Conservation (phyloP, 2,888 invertebrate genomes). For the Anticlea derivata region DNA sequence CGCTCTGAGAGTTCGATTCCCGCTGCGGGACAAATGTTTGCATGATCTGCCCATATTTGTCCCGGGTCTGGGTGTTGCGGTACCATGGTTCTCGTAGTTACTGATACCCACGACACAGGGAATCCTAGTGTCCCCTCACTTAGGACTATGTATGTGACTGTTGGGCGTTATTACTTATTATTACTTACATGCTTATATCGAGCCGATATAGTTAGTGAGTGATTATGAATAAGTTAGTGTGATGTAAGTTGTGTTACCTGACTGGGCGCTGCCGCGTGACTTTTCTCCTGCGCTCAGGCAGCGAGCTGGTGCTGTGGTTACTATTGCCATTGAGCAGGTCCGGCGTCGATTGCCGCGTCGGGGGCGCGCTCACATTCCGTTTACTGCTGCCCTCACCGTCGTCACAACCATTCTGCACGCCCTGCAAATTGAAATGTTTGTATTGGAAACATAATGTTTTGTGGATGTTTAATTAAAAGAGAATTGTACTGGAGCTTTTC, state of each 20-base stretch:
- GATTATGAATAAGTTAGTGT: too few species aligned
- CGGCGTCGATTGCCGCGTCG: slow-evolving; percentile 74
- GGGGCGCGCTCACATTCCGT: slow-evolving; percentile 74
- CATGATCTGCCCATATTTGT: too few species aligned
- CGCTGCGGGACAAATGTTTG: too few species aligned
- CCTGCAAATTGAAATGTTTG: slow-evolving; percentile 41
- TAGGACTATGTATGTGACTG: too few species aligned
- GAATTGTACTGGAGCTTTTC: slow-evolving; percentile 22
- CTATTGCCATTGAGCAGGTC: slow-evolving; percentile 78
- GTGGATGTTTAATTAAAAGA: not conserved
- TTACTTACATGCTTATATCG: too few species aligned
- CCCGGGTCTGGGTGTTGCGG: too few species aligned
- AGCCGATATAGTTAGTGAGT: too few species aligned
- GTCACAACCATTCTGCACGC: slow-evolving; percentile 60
- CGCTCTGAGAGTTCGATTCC: too few species aligned
- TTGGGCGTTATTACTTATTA: too few species aligned
- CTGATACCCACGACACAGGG: too few species aligned
- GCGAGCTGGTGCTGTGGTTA: slow-evolving; percentile 75
- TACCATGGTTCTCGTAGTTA: too few species aligned
- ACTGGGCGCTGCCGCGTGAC: slow-evolving; percentile 66
- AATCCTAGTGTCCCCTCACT: too few species aligned
- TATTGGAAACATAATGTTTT: not conserved
- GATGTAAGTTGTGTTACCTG: slow-evolving; percentile 47
- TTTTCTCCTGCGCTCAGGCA: slow-evolving; percentile 75
- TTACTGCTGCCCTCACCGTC: slow-evolving; percentile 69